Evolutionary conservation across 2,797 vertebrate species (phyloP).

Genomic region (Alfaro cultratus): DNA sequence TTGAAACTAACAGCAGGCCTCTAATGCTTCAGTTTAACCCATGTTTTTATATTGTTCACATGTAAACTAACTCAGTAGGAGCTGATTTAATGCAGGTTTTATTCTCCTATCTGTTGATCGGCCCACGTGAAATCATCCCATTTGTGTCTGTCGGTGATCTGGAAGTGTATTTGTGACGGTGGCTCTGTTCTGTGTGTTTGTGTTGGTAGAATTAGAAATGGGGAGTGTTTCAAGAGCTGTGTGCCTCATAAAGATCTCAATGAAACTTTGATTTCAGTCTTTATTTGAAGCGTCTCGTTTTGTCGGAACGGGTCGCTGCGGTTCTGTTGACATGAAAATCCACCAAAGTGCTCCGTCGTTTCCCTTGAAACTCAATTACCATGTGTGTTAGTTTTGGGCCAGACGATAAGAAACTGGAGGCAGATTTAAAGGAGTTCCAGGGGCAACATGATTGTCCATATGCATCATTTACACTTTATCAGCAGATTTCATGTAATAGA

Average conservation of each 20-base stretch:
- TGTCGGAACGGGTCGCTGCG: background rate
- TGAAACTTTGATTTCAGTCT: conserved; percentile 57
- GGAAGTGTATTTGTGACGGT: conserved; percentile 83
- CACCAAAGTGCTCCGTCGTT: background rate
- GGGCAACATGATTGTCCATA: background rate
- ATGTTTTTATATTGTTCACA: background rate
- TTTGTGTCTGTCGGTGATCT: conserved; percentile 67
- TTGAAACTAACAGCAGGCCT: background rate
- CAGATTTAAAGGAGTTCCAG: background rate
- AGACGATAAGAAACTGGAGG: background rate
- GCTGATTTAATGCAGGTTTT: conserved; percentile 24
- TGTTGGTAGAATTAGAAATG: conserved; percentile 90
- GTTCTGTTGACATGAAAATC: conserved; percentile 46
- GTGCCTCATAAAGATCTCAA: conserved; percentile 73
- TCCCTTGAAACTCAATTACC: conserved; percentile 40
- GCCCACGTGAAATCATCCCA: conserved; percentile 66
- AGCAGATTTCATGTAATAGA: background rate
- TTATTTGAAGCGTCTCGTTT: conserved; percentile 42
- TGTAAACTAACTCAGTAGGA: conserved; percentile 15
- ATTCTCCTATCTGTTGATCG: conserved; percentile 46
- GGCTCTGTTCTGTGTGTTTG: conserved; percentile 83
- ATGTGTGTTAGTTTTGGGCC: background rate
- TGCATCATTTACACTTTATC: background rate
- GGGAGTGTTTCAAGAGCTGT: conserved; percentile 87
- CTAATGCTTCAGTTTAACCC: background rate